Evolutionary conservation across 2,888 invertebrate genomes (phyloP).

Genomic region (Cosmia trapezina): DNA sequence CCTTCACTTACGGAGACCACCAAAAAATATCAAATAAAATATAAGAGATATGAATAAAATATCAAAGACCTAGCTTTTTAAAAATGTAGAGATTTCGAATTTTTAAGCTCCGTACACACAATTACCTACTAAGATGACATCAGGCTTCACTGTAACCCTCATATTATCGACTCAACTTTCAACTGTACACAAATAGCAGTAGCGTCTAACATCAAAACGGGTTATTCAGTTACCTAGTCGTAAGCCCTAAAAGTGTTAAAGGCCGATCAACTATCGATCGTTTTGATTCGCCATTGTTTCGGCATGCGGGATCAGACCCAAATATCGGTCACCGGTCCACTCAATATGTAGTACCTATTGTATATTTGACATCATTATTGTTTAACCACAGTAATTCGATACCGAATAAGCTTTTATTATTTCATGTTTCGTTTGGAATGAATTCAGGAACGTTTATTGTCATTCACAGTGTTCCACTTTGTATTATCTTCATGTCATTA

Average conservation of each 20-base stretch:
- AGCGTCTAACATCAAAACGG: constrained; percentile 29
- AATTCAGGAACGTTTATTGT: constrained; percentile 14
- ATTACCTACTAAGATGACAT: neutral
- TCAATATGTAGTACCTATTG: constrained; percentile 42
- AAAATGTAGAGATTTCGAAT: neutral
- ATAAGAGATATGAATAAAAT: no score
- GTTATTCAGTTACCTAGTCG: constrained; percentile 40
- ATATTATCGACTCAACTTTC: constrained; percentile 21
- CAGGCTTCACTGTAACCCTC: constrained; percentile 21
- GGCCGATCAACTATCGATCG: constrained; percentile 59
- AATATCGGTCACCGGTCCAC: constrained; percentile 58
- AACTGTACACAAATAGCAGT: constrained; percentile 11
- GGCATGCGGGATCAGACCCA: constrained; percentile 52
- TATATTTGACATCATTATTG: constrained; percentile 38
- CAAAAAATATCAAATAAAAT: no score
- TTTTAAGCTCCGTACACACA: neutral
- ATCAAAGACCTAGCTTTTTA: neutral
- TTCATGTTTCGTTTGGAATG: constrained; percentile 21
- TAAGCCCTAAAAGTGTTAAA: constrained; percentile 58
- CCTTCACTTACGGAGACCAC: no score
- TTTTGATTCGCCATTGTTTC: constrained; percentile 57
- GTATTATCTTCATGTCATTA: neutral
- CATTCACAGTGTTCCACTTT: constrained; percentile 16
- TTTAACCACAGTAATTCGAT: constrained; percentile 18
- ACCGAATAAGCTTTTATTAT: constrained; percentile 24